These are phyloP conservation scores for Cassiopea andromeda DNA, from an alignment of 30 jellyfish, hydroid and myxozoan species.

Conservation along the genomic window DNA sequence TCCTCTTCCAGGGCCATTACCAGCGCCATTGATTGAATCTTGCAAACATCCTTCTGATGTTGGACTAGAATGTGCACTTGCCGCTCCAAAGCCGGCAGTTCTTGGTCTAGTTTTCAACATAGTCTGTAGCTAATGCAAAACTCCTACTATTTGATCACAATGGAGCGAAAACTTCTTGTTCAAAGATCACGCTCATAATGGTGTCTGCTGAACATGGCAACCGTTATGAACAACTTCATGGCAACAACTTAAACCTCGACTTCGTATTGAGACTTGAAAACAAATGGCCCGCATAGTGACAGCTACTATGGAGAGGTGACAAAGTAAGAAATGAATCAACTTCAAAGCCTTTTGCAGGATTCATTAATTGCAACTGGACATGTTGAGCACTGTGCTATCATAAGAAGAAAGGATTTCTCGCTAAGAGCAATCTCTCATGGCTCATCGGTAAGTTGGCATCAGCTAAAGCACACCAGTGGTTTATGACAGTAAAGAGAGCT, in stretches of 20 bases:
- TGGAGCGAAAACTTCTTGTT: neutral
- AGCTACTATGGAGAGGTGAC: neutral
- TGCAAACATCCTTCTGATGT: slow-evolving; percentile 37
- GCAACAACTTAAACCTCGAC: slow-evolving; percentile 19
- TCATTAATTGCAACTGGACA: slow-evolving; percentile 77
- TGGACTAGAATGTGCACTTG: slow-evolving; percentile 32
- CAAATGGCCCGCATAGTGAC: neutral
- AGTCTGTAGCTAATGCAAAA: neutral
- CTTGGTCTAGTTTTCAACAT: slow-evolving; percentile 57
- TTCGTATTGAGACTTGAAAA: slow-evolving; percentile 44
- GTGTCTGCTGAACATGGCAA: neutral
- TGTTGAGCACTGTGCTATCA: slow-evolving; percentile 89
- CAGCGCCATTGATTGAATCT: neutral
- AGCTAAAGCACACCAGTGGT: no score
- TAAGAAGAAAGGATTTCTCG: slow-evolving; percentile 77
- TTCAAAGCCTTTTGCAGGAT: slow-evolving; percentile 87
- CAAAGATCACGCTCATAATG: neutral
- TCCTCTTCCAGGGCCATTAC: neutral
- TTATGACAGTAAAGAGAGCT: no score
- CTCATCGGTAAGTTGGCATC: slow-evolving; percentile 61
- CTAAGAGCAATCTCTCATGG: slow-evolving; percentile 90
- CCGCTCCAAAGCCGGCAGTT: slow-evolving; percentile 44
- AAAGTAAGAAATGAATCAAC: slow-evolving; percentile 63
- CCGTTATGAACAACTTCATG: neutral
- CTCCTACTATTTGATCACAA: neutral